Conservation (phyloP, 2,888 invertebrate species). For the Emmelina monodactyla region DNA sequence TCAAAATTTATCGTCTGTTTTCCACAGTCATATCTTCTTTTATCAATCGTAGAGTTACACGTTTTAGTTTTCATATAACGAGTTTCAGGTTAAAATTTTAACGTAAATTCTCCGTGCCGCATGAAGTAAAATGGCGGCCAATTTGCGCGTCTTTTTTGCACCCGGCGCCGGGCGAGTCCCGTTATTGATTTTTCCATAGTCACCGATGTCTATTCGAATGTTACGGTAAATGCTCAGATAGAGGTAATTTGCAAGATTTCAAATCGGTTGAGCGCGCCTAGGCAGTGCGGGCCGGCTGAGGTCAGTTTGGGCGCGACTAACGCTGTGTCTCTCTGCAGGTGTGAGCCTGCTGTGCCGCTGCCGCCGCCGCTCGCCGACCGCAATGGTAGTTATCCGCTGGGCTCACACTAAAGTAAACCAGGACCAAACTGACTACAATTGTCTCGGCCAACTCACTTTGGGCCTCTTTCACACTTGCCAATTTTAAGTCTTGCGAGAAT, state of each 20-base stretch:
- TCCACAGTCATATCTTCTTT: slow-evolving; percentile 44
- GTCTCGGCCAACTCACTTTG: slow-evolving; percentile 66
- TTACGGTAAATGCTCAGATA: slow-evolving; percentile 25
- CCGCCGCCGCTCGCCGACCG: slow-evolving; percentile 56
- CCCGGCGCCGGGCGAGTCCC: slow-evolving; percentile 48
- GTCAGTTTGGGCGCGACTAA: slow-evolving; percentile 63
- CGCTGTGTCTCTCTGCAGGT: slow-evolving; percentile 67
- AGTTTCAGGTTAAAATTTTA: slow-evolving; percentile 38
- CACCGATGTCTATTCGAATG: slow-evolving; percentile 19
- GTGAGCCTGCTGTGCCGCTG: slow-evolving; percentile 65
- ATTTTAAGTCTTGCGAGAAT: slow-evolving; percentile 63
- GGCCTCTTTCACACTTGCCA: slow-evolving; percentile 59
- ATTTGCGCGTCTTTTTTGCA: slow-evolving; percentile 52
- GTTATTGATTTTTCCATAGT: slow-evolving; percentile 28
- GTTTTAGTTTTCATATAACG: slow-evolving; percentile 51
- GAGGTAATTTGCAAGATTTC: slow-evolving; percentile 52
- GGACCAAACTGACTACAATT: slow-evolving; percentile 60
- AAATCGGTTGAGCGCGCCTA: slow-evolving; percentile 49
- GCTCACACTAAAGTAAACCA: slow-evolving; percentile 64
- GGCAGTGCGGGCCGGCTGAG: slow-evolving; percentile 20
- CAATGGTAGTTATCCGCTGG: slow-evolving; percentile 62
- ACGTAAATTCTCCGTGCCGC: slow-evolving; percentile 45
- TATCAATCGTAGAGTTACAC: slow-evolving; percentile 31
- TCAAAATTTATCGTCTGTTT: slow-evolving; percentile 48
- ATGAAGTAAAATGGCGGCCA: slow-evolving; percentile 63